A percentile compares a stretch with the other conserved stretches of the same genome.
Evolutionary conservation across 2,888 invertebrate genomes (phyloP).

Genomic region (Hirtodrosophila trivittata): DNA sequence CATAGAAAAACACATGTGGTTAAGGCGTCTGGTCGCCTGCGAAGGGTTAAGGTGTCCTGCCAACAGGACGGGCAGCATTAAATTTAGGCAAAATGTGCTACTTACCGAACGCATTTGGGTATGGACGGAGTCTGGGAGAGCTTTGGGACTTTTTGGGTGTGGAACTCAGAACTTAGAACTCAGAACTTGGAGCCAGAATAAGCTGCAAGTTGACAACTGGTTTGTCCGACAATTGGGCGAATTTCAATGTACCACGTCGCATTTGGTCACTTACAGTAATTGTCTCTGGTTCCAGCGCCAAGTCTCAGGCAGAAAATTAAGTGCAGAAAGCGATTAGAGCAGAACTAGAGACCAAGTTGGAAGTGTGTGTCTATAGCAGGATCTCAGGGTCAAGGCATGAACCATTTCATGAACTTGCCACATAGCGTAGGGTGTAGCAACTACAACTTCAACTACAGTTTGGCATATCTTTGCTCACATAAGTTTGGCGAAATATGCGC

Average conservation of each 20-base stretch:
- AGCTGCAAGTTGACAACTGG: constrained; percentile 16
- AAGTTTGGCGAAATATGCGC: constrained; percentile 63
- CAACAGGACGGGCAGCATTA: constrained; percentile 21
- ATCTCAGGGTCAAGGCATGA: constrained; percentile 59
- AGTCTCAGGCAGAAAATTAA: constrained; percentile 62
- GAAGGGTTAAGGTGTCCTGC: constrained; percentile 67
- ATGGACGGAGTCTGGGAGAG: neutral
- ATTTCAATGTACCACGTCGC: constrained; percentile 39
- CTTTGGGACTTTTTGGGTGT: neutral
- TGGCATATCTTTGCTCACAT: constrained; percentile 37
- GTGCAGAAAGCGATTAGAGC: constrained; percentile 70
- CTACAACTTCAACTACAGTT: constrained; percentile 1
- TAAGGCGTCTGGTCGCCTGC: constrained; percentile 41
- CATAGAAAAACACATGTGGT: constrained; percentile 68
- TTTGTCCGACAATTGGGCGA: constrained; percentile 36
- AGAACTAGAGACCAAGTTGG: neutral
- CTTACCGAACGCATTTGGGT: constrained; percentile 39
- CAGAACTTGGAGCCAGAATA: too few species aligned
- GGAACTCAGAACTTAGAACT: neutral
- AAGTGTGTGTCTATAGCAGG: constrained; percentile 21
- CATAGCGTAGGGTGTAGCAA: constrained; percentile 7
- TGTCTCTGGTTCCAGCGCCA: constrained; percentile 55
- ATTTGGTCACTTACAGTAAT: constrained; percentile 72
- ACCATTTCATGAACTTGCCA: constrained; percentile 57
- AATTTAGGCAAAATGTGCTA: constrained; percentile 64